Evolutionary conservation across 2,113 vertebrate genomes (phyloP).

Genomic region (Kobus ellipsiprymnus): DNA sequence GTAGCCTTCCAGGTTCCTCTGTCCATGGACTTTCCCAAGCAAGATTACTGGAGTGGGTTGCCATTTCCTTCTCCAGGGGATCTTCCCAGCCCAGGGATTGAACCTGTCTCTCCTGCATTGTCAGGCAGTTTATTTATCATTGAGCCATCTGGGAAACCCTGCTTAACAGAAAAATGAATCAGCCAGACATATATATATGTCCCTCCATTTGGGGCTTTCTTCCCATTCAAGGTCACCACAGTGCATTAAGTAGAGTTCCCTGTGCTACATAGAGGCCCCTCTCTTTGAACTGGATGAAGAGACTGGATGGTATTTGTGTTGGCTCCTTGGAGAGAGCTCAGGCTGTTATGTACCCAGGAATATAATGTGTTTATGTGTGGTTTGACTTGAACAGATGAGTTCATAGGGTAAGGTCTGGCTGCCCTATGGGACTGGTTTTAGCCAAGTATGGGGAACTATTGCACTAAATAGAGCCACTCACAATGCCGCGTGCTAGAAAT

Average conservation of each 20-base stretch:
- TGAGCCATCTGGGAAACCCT: neutral
- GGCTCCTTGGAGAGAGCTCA: neutral
- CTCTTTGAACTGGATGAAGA: neutral
- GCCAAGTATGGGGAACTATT: neutral
- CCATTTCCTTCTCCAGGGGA: neutral
- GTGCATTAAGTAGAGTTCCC: neutral
- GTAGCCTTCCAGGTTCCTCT: neutral
- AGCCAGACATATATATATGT: neutral
- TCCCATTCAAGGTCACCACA: neutral
- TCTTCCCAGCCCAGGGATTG: neutral
- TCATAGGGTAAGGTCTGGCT: accelerated
- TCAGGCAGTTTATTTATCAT: neutral
- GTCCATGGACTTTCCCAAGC: neutral
- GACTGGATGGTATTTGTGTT: neutral
- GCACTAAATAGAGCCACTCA: neutral
- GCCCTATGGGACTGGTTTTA: neutral
- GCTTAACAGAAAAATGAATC: neutral
- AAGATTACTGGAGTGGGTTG: neutral
- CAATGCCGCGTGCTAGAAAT: neutral
- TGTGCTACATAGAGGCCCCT: neutral
- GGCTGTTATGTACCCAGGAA: neutral
- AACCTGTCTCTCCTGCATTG: neutral
- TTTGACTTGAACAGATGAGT: neutral
- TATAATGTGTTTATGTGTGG: neutral
- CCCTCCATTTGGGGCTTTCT: neutral